Percentiles rank a stretch among this genome's conserved stretches.
These are phyloP conservation scores for Ptychobarbus kaznakovi DNA, from an alignment of 2,797 vertebrate species.

Conservation along the genomic window DNA sequence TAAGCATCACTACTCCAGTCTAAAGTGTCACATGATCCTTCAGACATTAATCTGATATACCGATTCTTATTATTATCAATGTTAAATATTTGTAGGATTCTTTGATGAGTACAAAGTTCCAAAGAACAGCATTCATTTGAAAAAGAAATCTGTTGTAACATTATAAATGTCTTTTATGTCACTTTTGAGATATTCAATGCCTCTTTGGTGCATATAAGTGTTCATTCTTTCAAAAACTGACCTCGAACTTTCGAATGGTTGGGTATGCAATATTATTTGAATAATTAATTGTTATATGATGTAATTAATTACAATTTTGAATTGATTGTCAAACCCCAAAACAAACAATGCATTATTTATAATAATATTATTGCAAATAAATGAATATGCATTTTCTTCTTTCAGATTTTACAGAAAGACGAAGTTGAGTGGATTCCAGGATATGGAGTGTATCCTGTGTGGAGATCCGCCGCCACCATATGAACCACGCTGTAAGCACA, in stretches of 20 bases:
- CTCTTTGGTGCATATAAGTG: background rate
- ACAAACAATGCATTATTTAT: background rate
- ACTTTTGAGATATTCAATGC: background rate
- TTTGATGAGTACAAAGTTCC: background rate
- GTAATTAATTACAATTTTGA: background rate
- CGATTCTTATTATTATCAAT: background rate
- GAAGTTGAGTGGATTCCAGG: constrained; percentile 95
- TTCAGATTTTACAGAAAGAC: constrained; percentile 95
- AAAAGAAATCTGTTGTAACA: background rate
- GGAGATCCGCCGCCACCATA: constrained; percentile 94
- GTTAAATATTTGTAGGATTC: background rate
- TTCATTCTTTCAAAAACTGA: background rate
- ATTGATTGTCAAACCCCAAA: background rate
- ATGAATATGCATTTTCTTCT: background rate
- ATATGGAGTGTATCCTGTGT: constrained; percentile 97
- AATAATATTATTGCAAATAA: background rate
- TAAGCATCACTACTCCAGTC: background rate
- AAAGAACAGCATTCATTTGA: background rate
- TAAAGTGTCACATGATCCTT: background rate
- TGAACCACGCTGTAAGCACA: constrained; percentile 93
- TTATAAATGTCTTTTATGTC: background rate
- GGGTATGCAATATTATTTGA: background rate
- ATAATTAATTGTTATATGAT: background rate
- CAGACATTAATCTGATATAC: background rate
- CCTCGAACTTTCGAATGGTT: background rate